phyloP scores from a whole-genome alignment of 2,797 vertebrate genomes.

The Pygocentrus nattereri region DNA sequence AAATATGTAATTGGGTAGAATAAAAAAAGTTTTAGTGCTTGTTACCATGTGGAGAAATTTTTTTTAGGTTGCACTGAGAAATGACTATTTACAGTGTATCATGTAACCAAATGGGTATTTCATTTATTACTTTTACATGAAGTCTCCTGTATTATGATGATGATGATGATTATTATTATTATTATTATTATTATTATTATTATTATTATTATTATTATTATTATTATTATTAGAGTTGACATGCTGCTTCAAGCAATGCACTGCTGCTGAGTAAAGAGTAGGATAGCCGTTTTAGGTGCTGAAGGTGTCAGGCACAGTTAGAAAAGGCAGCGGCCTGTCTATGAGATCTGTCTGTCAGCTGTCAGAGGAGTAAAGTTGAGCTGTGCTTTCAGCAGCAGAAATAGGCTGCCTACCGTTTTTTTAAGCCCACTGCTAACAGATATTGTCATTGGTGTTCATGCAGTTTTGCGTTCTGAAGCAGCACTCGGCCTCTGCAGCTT shows the following conservation, averaged over 20 bases:
- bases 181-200: no score
- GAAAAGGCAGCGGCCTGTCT: conserved; percentile 27
- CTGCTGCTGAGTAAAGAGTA: not conserved
- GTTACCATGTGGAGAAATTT: no score
- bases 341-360: conserved; percentile 34
- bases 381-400: conserved; percentile 23
- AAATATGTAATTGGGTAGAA: no score
- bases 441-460: conserved; percentile 55
- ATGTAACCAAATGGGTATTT: no score
- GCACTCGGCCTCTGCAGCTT: conserved; percentile 24
- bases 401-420: conserved; percentile 38
- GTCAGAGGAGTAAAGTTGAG: conserved; percentile 5
- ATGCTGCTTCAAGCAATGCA: not conserved
- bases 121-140: no score
- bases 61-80: no score
- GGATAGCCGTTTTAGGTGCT: not conserved
- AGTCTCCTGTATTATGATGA: no score
- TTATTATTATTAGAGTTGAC: no score
- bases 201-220: no score
- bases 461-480: conserved; percentile 44
- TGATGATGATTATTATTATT: no score
- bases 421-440: conserved; percentile 55
- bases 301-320: not conserved
- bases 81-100: no score
- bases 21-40: no score